phyloP scores from a whole-genome alignment of 2,797 vertebrate species.

The Apogon hyalosoma region DNA sequence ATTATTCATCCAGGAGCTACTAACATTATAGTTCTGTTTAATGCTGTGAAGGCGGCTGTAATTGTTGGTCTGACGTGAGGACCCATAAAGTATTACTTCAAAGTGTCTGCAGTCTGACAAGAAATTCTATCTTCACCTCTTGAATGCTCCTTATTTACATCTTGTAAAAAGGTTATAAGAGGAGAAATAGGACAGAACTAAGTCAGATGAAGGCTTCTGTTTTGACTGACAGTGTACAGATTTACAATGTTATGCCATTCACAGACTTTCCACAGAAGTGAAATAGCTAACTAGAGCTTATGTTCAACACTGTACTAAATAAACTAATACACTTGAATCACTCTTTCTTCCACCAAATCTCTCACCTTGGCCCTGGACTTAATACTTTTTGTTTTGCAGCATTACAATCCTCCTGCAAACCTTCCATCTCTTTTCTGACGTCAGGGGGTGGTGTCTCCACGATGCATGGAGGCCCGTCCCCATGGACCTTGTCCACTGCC shows the following conservation, averaged over 20 bases:
- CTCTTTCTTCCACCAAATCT: neutral
- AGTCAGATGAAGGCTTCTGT: too few species aligned
- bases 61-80: conserved; percentile 7
- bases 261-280: too few species aligned
- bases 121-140: neutral
- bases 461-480: conserved; percentile 80
- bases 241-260: too few species aligned
- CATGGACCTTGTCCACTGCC: conserved; percentile 78
- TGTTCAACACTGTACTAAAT: neutral
- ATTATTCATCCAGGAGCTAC: conserved; percentile 28
- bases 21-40: neutral
- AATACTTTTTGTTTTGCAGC: conserved; percentile 40
- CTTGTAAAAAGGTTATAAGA: neutral
- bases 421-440: conserved; percentile 26
- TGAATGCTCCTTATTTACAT: neutral
- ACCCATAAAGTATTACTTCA: neutral
- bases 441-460: conserved; percentile 87
- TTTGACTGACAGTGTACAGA: too few species aligned
- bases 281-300: too few species aligned
- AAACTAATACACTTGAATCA: too few species aligned
- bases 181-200: too few species aligned
- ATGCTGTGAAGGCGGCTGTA: neutral
- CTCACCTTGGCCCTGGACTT: conserved; percentile 69
- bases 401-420: conserved; percentile 40
- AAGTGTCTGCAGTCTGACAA: neutral